Percentiles rank a stretch among this genome's conserved stretches.
Conservation (phyloP, 2,888 invertebrate species). For the Volucella inanis region DNA sequence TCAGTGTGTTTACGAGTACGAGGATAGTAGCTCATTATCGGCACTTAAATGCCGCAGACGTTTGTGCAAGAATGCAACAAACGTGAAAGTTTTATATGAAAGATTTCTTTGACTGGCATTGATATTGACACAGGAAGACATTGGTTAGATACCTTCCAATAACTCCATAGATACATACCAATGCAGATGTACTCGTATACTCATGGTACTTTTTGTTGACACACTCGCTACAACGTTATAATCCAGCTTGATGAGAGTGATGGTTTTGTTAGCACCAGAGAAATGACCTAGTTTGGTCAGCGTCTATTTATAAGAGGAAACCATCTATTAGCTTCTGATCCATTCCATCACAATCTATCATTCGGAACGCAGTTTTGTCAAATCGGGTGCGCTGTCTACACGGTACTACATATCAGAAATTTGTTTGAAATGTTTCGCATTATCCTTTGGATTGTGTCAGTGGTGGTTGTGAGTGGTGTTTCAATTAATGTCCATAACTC, state of each 20-base stretch:
- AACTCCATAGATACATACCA: not conserved
- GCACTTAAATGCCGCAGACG: constrained; percentile 5
- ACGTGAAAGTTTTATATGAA: constrained; percentile 62
- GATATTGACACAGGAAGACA: constrained; percentile 26
- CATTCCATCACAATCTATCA: constrained; percentile 57
- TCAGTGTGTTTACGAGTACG: not conserved
- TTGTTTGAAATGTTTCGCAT: constrained; percentile 33
- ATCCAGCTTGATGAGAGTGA: not conserved
- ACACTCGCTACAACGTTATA: not conserved
- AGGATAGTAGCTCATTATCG: constrained; percentile 8
- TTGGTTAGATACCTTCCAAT: constrained; percentile 11
- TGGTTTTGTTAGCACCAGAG: constrained; percentile 46
- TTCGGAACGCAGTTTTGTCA: constrained; percentile 16
- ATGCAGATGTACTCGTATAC: no score
- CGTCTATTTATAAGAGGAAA: constrained; percentile 57
- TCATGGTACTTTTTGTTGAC: not conserved
- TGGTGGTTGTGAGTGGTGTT: constrained; percentile 30
- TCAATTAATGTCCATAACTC: constrained; percentile 34
- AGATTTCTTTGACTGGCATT: constrained; percentile 7
- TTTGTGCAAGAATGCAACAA: constrained; percentile 48
- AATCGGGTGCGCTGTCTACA: not conserved
- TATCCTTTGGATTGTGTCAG: constrained; percentile 41
- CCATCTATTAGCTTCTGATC: constrained; percentile 5
- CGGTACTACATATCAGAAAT: not conserved
- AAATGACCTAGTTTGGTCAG: constrained; percentile 53